These are phyloP conservation scores for Takifugu bimaculatus DNA, from an alignment of 2,113 vertebrate species.

Conservation along the genomic window DNA sequence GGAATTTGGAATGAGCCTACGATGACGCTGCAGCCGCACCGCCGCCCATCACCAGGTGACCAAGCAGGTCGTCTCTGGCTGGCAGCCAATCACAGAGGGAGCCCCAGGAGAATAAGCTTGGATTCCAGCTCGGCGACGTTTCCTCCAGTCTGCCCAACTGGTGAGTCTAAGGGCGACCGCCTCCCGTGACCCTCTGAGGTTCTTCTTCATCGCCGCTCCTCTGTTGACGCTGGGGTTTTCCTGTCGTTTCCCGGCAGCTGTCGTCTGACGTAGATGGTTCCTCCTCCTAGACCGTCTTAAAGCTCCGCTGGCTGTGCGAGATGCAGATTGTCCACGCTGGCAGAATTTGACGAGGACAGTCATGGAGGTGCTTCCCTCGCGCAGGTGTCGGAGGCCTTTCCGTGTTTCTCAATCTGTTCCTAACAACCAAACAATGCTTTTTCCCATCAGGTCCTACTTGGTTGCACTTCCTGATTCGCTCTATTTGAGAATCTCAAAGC, in stretches of 20 bases:
- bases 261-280: constrained; percentile 54
- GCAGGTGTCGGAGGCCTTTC: neutral
- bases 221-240: constrained; percentile 60
- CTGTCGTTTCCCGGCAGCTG: constrained; percentile 50
- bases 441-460: constrained; percentile 45
- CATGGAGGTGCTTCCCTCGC: constrained; percentile 51
- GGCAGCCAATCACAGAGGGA: constrained; percentile 54
- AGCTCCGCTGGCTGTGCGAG: constrained; percentile 59
- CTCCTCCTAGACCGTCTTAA: constrained; percentile 37
- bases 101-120: constrained; percentile 47
- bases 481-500: constrained; percentile 36
- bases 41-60: constrained; percentile 55
- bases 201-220: neutral
- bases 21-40: constrained; percentile 66
- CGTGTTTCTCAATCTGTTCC: neutral
- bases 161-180: constrained; percentile 39
- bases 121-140: constrained; percentile 45
- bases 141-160: constrained; percentile 39
- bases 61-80: constrained; percentile 59
- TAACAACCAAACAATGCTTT: constrained; percentile 7
- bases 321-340: constrained; percentile 39
- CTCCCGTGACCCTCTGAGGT: neutral
- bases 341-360: constrained; percentile 41
- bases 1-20: constrained; percentile 62
- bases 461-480: constrained; percentile 45